phyloP scores from a whole-genome alignment of 30 jellyfish, hydroid and myxozoan genomes.

The Aurelia sp. region DNA sequence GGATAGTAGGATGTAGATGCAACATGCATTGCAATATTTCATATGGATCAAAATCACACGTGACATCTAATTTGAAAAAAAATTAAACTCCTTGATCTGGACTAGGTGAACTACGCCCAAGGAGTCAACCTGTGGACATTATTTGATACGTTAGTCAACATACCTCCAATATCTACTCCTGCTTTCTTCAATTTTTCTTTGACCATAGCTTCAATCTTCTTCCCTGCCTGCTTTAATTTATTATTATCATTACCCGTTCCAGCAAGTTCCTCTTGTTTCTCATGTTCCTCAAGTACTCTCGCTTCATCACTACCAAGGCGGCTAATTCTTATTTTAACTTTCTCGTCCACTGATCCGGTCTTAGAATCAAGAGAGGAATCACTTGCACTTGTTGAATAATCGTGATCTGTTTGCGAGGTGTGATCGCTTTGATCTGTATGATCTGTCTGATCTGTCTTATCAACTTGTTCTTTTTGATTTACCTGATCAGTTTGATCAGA shows the following conservation, averaged over 20 bases:
- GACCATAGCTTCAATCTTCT: slow-evolving; percentile 81
- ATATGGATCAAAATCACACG: too few relatives aligned
- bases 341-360: neutral
- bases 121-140: too few relatives aligned
- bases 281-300: slow-evolving; percentile 50
- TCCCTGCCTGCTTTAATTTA: slow-evolving; percentile 62
- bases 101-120: too few relatives aligned
- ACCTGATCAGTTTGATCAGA: neutral
- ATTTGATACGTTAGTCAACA: neutral
- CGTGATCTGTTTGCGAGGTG: neutral
- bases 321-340: slow-evolving; percentile 29
- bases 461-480: neutral
- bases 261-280: slow-evolving; percentile 52
- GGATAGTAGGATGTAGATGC: too few relatives aligned
- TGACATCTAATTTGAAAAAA: too few relatives aligned
- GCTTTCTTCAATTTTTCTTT: slow-evolving; percentile 80
- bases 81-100: too few relatives aligned
- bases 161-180: slow-evolving; percentile 86
- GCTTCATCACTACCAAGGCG: slow-evolving; percentile 60
- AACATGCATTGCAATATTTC: too few relatives aligned
- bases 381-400: neutral
- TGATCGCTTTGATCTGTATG: neutral
- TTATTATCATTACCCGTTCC: slow-evolving; percentile 14
- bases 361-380: neutral
- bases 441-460: neutral